These are phyloP conservation scores for Semaprochilodus insignis DNA, from an alignment of 2,797 vertebrate genomes.

Conservation along the genomic window DNA sequence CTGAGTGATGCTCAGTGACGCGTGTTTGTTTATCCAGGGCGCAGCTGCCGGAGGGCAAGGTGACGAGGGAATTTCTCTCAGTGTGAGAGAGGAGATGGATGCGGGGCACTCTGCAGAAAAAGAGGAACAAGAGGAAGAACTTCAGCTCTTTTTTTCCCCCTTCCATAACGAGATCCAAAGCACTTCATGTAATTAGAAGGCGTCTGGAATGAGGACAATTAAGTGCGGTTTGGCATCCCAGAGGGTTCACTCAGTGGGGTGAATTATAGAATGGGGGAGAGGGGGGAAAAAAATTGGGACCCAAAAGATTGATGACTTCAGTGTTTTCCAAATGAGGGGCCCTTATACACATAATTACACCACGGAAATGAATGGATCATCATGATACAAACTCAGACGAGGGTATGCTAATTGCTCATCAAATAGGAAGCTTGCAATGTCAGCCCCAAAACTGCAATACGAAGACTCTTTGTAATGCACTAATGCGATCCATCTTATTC, in stretches of 20 bases:
- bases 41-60: slow-evolving; percentile 74
- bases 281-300: slow-evolving; percentile 61
- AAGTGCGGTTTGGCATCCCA: slow-evolving; percentile 73
- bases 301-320: slow-evolving; percentile 83
- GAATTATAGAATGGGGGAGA: slow-evolving; percentile 59
- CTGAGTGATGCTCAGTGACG: slow-evolving; percentile 70
- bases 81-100: slow-evolving; percentile 31
- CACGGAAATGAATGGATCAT: slow-evolving; percentile 81
- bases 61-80: slow-evolving; percentile 65
- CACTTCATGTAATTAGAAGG: slow-evolving; percentile 76
- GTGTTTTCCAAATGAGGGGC: slow-evolving; percentile 80
- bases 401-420: slow-evolving; percentile 81
- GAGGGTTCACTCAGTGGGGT: slow-evolving; percentile 73
- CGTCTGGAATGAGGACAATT: slow-evolving; percentile 78
- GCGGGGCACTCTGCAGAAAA: slow-evolving; percentile 34
- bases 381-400: slow-evolving; percentile 76
- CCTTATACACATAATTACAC: slow-evolving; percentile 80
- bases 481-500: slow-evolving; percentile 78
- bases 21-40: slow-evolving; percentile 76
- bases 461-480: slow-evolving; percentile 64
- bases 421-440: slow-evolving; percentile 73
- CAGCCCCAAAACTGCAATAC: slow-evolving; percentile 70
- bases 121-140: slow-evolving; percentile 55
- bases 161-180: slow-evolving; percentile 71
- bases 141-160: slow-evolving; percentile 66